Conservation (phyloP, 2,888 invertebrate genomes). For the Acleris laterana region DNA sequence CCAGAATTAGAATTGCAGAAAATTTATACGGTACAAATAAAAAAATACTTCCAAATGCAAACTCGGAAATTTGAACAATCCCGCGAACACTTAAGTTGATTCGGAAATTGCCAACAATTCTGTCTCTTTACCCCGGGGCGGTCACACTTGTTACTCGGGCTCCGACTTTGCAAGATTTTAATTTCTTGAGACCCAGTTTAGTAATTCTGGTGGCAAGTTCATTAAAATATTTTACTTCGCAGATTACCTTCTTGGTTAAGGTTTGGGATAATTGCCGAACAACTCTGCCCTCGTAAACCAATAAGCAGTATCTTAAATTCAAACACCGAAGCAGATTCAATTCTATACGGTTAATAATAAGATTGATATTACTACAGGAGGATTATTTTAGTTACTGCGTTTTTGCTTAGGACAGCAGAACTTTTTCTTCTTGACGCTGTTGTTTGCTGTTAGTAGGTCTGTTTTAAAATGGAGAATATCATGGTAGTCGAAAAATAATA, state of each 20-base stretch:
- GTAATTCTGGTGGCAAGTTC: conserved; percentile 60
- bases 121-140: conserved; percentile 41
- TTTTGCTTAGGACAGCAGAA: too few relatives aligned
- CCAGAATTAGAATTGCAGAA: neutral
- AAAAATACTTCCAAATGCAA: neutral
- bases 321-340: too few relatives aligned
- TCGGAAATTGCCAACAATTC: conserved; percentile 36
- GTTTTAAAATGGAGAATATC: conserved; percentile 8
- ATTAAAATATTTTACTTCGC: conserved; percentile 71
- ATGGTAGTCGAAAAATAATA: neutral
- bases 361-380: too few relatives aligned
- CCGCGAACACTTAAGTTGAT: conserved; percentile 21
- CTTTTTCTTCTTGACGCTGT: conserved; percentile 35
- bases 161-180: conserved; percentile 54
- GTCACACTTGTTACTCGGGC: conserved; percentile 45
- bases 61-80: conserved; percentile 9
- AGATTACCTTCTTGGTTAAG: conserved; percentile 53
- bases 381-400: too few relatives aligned
- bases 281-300: too few relatives aligned
- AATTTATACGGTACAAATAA: neutral
- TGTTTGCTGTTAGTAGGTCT: conserved; percentile 21
- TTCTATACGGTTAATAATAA: too few relatives aligned
- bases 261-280: conserved; percentile 49
- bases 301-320: too few relatives aligned
- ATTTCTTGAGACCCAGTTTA: conserved; percentile 53